phyloP scores from a whole-genome alignment of 2,888 invertebrate genomes.

The Mythimna ferrago region DNA sequence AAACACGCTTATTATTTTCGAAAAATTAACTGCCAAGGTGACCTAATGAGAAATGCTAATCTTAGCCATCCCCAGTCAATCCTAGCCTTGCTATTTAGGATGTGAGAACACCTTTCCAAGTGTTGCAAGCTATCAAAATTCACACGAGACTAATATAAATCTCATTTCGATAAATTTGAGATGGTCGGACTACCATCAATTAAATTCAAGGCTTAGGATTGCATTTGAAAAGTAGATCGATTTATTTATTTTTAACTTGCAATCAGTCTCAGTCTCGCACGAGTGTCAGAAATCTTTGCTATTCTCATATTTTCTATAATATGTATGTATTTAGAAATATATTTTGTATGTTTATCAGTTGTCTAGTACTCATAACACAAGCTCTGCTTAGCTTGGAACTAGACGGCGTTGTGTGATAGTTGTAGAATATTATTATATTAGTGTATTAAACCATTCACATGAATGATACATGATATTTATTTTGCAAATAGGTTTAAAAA shows the following conservation, averaged over 20 bases:
- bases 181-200: conserved; percentile 6
- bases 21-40: conserved; percentile 35
- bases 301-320: too few relatives aligned
- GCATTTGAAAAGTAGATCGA: conserved; percentile 13
- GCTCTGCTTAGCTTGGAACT: too few relatives aligned
- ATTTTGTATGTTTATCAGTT: too few relatives aligned
- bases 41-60: conserved; percentile 47
- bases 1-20: background rate
- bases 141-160: conserved; percentile 47
- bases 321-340: too few relatives aligned
- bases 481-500: too few relatives aligned
- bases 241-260: background rate
- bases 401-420: too few relatives aligned
- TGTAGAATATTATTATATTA: too few relatives aligned
- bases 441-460: too few relatives aligned
- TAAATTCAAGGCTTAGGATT: conserved; percentile 43
- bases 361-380: too few relatives aligned
- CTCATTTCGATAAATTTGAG: conserved; percentile 33
- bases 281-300: too few relatives aligned
- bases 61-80: background rate
- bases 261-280: too few relatives aligned
- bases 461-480: too few relatives aligned
- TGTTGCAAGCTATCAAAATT: conserved; percentile 55
- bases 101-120: conserved; percentile 55
- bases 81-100: conserved; percentile 63